Base-by-base conservation (phyloP, 2,888 invertebrate genomes). In the Panzeria rudis region DNA sequence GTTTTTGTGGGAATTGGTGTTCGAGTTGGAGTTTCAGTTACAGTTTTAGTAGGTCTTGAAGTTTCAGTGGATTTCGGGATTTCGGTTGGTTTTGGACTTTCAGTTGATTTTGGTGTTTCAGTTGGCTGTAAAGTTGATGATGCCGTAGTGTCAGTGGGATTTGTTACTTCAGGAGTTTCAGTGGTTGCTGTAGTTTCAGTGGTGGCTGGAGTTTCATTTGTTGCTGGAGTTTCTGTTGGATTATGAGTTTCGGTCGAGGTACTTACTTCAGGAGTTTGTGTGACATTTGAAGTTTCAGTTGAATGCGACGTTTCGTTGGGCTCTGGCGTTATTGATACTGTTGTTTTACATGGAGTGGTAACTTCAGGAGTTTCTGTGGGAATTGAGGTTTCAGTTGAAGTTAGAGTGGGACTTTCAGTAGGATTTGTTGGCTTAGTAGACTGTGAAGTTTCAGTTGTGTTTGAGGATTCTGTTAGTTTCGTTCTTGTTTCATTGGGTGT, bases 251-350 rank as follows among this genome's bases (percentile, higher is more conserved):
- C 17, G 5, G 50, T 59, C 78, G 85, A 81, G 66, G 62, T 78
- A 62, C 68, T 38, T 17, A 59, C 56, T 84, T 87, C 83, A 86
- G 88, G 32, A 13, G 47, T 23, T 52, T 47, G 6, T 38, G 62
- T 38, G 1, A 11, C 8, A 15, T 64, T 54, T 1, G 25, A 20
- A 7, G 69, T 20, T 23, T 17, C 50, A 2, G 50, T 25, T 2
- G 50, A 2, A 8, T 44, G 13, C 3, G 62, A 25, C 8, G 62
- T 62, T 54, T 64, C 17, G 6, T 23, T 20, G 25, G 47, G 9
- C 20, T 61, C 20, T 13, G n/a, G 6, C 11, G 44, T 17, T 7
- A 3, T 11, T 35, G 61, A 6, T 17, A 5, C 1, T 52, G 20
- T 32, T 23, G 50, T 47, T 41, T 66, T 52, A 44, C 20, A 17